Evolutionary conservation across 1,140 invertebrate genomes (phyloP), one percentile per base, ranked within the genome.

Genomic region (Portunus trituberculatus): DNA sequence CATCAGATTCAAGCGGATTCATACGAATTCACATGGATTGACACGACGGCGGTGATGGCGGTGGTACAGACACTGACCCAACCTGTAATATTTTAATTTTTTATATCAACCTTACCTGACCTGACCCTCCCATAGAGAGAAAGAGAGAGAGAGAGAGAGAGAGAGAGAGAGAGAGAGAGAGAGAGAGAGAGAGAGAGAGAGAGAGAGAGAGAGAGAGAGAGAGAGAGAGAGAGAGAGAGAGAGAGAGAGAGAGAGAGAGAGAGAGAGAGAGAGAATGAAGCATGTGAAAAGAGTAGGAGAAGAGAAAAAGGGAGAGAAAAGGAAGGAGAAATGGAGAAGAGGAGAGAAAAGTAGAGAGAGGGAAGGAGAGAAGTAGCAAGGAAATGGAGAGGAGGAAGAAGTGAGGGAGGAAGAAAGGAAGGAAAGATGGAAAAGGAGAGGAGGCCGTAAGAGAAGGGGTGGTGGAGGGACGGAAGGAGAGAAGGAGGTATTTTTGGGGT

Each of bases 111-210:
- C n/a, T n/a, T n/a, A n/a, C n/a, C n/a, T n/a, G n/a, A n/a, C 67
- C 67, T n/a, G n/a, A 12, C 67, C 67, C n/a, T 76, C 67, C n/a
- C 67, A 76, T 12, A 76, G 67, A 76, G 67, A 76, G 67, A 76
- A n/a, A 76, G 67, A 76, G 67, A 76, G 67, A 76, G 67, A 76
- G 67, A 76, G 67, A 76, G 67, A 76, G 67, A 76, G 67, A 76
- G 67, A 76, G 67, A 76, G 67, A 76, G 67, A 76, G 67, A 76
- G 67, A 76, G 67, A 76, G 67, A 76, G 67, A 76, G 67, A 76
- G 67, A 76, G 67, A 76, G 67, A 76, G 67, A 76, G 67, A 76
- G 67, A 76, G 67, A 76, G 67, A 76, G 67, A 76, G 67, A 76
- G 67, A 76, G 67, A 76, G 67, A n/a, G n/a, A n/a, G n/a, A n/a